Evolutionary conservation across 1,140 invertebrate species (phyloP).

Genomic region (Lamellibrachia luymesi): DNA sequence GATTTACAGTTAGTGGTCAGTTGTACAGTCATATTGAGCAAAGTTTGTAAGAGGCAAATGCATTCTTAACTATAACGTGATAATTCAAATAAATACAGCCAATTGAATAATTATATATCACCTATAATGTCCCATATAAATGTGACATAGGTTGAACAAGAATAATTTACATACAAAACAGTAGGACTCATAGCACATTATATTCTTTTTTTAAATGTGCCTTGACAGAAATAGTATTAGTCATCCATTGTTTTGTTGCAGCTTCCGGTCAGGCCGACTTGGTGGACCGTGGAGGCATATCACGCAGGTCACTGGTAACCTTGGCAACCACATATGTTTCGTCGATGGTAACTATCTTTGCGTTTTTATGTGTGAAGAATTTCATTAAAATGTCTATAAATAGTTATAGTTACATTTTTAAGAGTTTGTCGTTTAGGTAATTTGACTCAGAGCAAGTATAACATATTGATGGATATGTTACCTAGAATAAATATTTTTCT

Average conservation of each 20-base stretch:
- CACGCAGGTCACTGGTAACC: constrained; percentile 37
- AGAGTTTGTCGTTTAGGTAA: neutral
- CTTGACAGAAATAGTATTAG: neutral
- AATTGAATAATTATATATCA: neutral
- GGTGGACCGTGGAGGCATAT: constrained; percentile 45
- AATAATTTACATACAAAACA: neutral
- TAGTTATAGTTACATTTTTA: neutral
- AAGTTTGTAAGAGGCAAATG: neutral
- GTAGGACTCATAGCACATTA: neutral
- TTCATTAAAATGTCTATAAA: neutral
- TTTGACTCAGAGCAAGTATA: too few species aligned
- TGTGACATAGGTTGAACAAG: neutral
- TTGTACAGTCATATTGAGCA: neutral
- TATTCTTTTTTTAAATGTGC: neutral
- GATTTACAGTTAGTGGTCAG: too few species aligned
- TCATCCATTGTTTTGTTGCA: neutral
- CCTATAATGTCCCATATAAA: neutral
- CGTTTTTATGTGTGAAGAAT: constrained; percentile 2
- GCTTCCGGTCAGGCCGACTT: constrained; percentile 36
- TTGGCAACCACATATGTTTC: constrained; percentile 42
- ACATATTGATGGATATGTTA: too few species aligned
- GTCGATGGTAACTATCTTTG: constrained; percentile 41
- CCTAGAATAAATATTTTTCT: too few species aligned
- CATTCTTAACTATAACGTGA: neutral
- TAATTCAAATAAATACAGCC: neutral